Base-by-base conservation (phyloP, 1,140 invertebrate genomes). In the Amphibalanus amphitrite region DNA sequence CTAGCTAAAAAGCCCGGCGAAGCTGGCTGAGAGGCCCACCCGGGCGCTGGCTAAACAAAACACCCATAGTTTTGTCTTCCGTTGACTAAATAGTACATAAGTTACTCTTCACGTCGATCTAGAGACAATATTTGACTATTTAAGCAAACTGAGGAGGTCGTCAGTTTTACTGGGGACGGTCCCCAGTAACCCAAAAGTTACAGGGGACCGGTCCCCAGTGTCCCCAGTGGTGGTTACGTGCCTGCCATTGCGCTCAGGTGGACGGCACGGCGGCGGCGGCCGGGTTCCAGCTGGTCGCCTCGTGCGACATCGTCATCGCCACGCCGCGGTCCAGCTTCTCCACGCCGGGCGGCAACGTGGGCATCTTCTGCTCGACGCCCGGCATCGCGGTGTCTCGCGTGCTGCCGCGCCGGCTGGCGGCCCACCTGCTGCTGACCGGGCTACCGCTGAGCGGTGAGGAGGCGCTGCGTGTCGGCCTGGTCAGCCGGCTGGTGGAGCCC, bases 341-440 rank as follows among this genome's bases (percentile, higher is more conserved):
- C 28, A 96, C 94, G 67, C 95, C 96, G 71, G 95, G 95, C 0
- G 89, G 89, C 1, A 91, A 88, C 80, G 88, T 95, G 79, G 95
- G 96, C 29, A 85, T 98, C 76, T 98, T 98, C 80, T 98, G 96
- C 80, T 95, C 92, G 29, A 98, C 95, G 0, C 96, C 95, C 17
- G 93, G 92, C 23, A 88, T 98, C 69, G 88, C 93, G 30, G 78
- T 97, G 8, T 86, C 86, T 23, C 84, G 93, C 75, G 84, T 84
- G 75, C 83, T 94, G 26, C 86, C 88, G 0, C 85, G 85, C 75
- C 92, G 93, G 78, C 82, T 85, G 70, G 90, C 92, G 26, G 84
- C 90, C 77, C 88, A 92, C 72, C 95, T 96, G 93, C 82, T 97
- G 1, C 85, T 92, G 74, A 90, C 89, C 75, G 94, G 92, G 67